Evolutionary conservation across 2,113 vertebrate species (phyloP).

Genomic region (Corythornis vintsioides): DNA sequence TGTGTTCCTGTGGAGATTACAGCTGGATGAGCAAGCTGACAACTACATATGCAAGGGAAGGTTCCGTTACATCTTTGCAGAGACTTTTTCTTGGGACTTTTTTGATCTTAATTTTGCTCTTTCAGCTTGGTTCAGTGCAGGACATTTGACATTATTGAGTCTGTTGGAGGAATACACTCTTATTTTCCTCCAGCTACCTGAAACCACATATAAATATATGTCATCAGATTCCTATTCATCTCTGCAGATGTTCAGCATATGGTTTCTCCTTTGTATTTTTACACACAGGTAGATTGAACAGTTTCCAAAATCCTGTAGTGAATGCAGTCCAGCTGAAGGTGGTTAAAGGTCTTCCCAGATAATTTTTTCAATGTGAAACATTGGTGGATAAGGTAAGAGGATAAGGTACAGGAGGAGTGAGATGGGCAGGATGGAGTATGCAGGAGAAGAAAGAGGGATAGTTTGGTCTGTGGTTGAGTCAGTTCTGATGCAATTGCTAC

Average conservation of each 20-base stretch:
- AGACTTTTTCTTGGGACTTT: neutral
- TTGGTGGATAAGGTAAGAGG: neutral
- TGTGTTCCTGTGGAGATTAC: neutral
- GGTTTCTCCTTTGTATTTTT: neutral
- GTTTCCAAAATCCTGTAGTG: neutral
- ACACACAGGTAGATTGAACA: neutral
- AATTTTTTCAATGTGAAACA: neutral
- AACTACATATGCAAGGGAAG: neutral
- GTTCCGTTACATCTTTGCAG: neutral
- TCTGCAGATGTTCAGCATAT: neutral
- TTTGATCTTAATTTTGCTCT: neutral
- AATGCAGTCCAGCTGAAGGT: neutral
- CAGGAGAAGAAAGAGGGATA: neutral
- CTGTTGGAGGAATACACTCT: neutral
- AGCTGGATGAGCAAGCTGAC: neutral
- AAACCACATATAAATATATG: neutral
- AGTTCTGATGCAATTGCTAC: neutral
- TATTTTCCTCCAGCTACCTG: neutral
- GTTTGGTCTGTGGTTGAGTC: neutral
- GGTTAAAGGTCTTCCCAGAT: neutral
- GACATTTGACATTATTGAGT: neutral
- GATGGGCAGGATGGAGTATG: neutral
- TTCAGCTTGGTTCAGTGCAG: neutral
- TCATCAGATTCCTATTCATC: neutral
- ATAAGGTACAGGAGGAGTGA: neutral